phyloP scores from a whole-genome alignment of 2,113 vertebrate genomes.

The Hirundichthys speculiger region DNA sequence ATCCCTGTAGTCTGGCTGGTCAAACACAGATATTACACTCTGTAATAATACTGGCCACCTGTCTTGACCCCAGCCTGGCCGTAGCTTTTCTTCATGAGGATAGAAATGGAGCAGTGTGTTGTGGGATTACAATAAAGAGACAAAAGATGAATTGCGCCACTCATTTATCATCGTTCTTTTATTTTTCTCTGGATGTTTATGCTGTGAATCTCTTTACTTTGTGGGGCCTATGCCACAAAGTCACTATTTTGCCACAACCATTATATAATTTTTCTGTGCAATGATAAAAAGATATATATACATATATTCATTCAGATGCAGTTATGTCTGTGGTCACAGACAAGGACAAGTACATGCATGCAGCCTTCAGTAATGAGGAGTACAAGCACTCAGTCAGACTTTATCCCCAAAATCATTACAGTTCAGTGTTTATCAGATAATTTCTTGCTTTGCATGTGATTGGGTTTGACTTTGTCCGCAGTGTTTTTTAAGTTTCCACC shows the following conservation, averaged over 20 bases:
- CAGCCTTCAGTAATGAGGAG: slow-evolving; percentile 11
- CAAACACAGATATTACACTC: slow-evolving; percentile 84
- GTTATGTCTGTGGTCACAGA: no score
- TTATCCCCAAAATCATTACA: slow-evolving; percentile 20
- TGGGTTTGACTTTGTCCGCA: slow-evolving; percentile 68
- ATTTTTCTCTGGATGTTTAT: slow-evolving; percentile 54
- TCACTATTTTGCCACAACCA: no score
- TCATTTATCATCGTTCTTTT: slow-evolving; percentile 71
- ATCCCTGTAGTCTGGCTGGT: slow-evolving; percentile 81
- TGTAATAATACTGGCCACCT: slow-evolving; percentile 81
- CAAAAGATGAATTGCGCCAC: slow-evolving; percentile 69
- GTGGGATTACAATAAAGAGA: slow-evolving; percentile 67
- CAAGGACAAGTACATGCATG: slow-evolving; percentile 13
- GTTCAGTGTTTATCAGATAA: slow-evolving; percentile 39
- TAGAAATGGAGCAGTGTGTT: slow-evolving; percentile 78
- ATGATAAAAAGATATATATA: slow-evolving; percentile 28
- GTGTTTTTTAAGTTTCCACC: slow-evolving; percentile 75
- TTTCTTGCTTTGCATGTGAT: slow-evolving; percentile 46
- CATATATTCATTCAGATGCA: slow-evolving; percentile 20
- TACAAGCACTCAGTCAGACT: background rate
- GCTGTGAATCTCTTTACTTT: slow-evolving; percentile 48
- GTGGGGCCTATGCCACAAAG: slow-evolving; percentile 21
- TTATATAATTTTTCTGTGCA: slow-evolving; percentile 35
- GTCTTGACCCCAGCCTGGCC: slow-evolving; percentile 71
- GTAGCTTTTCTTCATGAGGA: slow-evolving; percentile 76